Evolutionary conservation across 2,113 vertebrate genomes (phyloP).

Genomic region (Mus musculus): DNA sequence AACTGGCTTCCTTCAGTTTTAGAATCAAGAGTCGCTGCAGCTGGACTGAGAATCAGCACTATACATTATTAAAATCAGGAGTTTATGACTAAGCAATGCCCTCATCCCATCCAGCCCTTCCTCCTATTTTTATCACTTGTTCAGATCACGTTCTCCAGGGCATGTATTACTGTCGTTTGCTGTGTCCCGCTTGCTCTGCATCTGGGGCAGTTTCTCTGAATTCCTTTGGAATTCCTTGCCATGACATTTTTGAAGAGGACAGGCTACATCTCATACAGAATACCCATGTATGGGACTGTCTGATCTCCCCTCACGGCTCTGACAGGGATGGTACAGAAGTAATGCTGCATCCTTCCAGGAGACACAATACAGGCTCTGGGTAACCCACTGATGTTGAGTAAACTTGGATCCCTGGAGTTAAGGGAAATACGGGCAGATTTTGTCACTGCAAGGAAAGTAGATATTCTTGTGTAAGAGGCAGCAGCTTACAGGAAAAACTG

Average conservation of each 20-base stretch:
- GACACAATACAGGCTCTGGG: background rate
- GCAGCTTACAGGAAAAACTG: background rate
- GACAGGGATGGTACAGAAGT: background rate
- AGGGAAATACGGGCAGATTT: background rate
- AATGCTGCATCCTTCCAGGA: background rate
- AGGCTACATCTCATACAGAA: background rate
- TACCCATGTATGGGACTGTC: background rate
- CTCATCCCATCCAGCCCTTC: background rate
- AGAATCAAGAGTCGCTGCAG: background rate
- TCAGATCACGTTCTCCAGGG: background rate
- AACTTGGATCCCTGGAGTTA: background rate
- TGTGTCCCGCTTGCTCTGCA: background rate
- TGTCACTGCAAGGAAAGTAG: background rate
- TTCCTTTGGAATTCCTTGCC: background rate
- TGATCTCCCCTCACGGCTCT: background rate
- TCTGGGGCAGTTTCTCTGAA: background rate
- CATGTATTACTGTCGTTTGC: background rate
- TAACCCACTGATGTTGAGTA: too few species aligned
- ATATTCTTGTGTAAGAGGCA: background rate
- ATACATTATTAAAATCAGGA: background rate
- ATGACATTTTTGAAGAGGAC: background rate
- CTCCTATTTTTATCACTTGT: background rate
- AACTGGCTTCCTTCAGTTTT: background rate
- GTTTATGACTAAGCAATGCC: background rate
- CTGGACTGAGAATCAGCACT: background rate